phyloP scores from a whole-genome alignment of 2,797 vertebrate species.

The Paguma larvata region DNA sequence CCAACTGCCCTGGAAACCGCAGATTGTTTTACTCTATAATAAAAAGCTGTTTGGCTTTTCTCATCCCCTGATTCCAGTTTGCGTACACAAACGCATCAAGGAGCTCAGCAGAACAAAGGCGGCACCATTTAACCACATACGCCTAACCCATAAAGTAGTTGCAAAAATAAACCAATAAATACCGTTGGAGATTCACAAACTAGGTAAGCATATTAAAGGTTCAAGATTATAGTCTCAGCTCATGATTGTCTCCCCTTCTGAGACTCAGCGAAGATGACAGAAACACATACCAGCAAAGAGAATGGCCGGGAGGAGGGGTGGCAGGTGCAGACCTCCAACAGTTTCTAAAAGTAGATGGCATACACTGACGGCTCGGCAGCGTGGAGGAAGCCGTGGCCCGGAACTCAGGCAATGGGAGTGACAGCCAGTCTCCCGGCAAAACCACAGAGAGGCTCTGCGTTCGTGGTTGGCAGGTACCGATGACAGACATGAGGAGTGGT shows the following conservation, averaged over 20 bases:
- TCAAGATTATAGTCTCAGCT: not conserved
- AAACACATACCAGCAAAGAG: not conserved
- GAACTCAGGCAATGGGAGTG: not conserved
- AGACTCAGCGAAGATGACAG: not conserved
- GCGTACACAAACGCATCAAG: not conserved
- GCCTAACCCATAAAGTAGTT: not conserved
- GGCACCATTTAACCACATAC: not conserved
- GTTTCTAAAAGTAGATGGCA: not conserved
- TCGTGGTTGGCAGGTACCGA: not conserved
- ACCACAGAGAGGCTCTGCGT: not conserved
- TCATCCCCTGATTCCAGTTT: not conserved
- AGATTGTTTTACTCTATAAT: not conserved
- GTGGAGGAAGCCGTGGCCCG: not conserved
- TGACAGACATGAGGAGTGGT: not conserved
- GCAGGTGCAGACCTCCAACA: not conserved
- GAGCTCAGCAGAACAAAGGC: not conserved
- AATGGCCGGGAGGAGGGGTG: not conserved
- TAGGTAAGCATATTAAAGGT: not conserved
- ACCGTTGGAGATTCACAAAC: slow-evolving; percentile 6
- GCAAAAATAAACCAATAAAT: not conserved
- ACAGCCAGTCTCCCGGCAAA: not conserved
- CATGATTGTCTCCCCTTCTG: not conserved
- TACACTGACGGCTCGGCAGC: not conserved
- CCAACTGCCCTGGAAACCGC: not conserved
- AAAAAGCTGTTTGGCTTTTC: not conserved